Percentiles rank a stretch among this genome's conserved stretches.
phyloP scores from a whole-genome alignment of 2,797 vertebrate species.

The Cyclopterus lumpus region DNA sequence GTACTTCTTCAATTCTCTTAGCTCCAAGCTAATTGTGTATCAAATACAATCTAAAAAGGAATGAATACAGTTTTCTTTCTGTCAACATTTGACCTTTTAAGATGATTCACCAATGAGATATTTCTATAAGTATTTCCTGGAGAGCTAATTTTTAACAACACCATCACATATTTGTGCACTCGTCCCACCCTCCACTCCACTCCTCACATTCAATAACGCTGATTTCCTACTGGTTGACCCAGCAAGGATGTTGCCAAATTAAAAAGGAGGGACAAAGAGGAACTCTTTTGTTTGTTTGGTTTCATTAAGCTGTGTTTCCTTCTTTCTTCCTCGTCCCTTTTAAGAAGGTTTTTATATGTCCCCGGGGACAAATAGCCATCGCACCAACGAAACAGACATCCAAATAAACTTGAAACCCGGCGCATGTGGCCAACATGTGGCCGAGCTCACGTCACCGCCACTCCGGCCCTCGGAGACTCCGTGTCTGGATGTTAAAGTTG shows the following conservation, averaged over 20 bases:
- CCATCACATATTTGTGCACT: background rate
- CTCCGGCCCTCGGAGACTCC: conserved; percentile 16
- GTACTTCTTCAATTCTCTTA: background rate
- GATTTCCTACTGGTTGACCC: background rate
- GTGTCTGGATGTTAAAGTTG: conserved; percentile 35
- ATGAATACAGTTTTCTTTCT: background rate
- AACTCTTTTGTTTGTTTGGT: conserved; percentile 17
- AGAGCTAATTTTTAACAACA: background rate
- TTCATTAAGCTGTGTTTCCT: conserved; percentile 3
- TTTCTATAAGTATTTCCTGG: background rate
- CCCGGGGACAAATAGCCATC: conserved; percentile 31
- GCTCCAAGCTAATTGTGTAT: background rate
- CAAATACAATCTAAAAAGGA: background rate
- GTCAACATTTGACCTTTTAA: background rate
- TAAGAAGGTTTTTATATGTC: conserved; percentile 36
- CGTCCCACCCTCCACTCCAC: background rate
- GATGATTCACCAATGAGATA: background rate
- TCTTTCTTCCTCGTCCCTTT: conserved; percentile 26
- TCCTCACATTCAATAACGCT: background rate
- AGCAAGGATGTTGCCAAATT: conserved; percentile 8
- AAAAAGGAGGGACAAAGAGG: background rate
- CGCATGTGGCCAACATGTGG: conserved; percentile 68
- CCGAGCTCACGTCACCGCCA: conserved; percentile 19
- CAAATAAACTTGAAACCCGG: conserved; percentile 60
- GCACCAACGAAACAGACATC: conserved; percentile 47